phyloP scores from a whole-genome alignment of 2,797 vertebrate species.

The Eupleurogrammus muticus region DNA sequence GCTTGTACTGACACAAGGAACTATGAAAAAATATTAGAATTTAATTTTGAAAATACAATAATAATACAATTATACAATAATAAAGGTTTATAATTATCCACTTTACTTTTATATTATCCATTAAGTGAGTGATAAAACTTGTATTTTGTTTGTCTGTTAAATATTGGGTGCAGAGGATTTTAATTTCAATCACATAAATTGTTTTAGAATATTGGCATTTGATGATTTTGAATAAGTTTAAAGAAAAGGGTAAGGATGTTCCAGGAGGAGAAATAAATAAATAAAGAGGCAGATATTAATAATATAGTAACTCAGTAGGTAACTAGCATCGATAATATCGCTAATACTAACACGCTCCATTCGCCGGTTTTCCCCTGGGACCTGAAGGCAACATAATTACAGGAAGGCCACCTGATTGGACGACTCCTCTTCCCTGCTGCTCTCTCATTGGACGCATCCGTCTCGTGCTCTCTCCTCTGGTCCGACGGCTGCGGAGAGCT shows the following conservation, averaged over 20 bases:
- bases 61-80: no score
- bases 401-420: conserved; percentile 60
- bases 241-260: neutral
- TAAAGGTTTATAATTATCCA: no score
- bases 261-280: no score
- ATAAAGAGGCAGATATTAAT: no score
- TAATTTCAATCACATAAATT: neutral
- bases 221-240: neutral
- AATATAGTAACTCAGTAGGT: no score
- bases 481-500: conserved; percentile 63
- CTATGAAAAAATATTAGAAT: no score
- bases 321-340: no score
- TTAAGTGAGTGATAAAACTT: neutral
- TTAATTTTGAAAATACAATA: no score
- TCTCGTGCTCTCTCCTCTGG: conserved; percentile 65
- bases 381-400: conserved; percentile 53
- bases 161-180: neutral
- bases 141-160: neutral
- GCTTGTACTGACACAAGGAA: neutral
- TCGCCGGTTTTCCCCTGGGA: conserved; percentile 31
- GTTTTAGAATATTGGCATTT: neutral
- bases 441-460: conserved; percentile 73
- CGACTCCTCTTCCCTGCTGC: conserved; percentile 30
- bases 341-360: neutral
- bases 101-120: no score